A percentile compares a stretch with the other conserved stretches of the same genome.
These are phyloP conservation scores for Paramisgurnus dabryanus DNA, from an alignment of 2,113 vertebrate genomes.

Conservation along the genomic window DNA sequence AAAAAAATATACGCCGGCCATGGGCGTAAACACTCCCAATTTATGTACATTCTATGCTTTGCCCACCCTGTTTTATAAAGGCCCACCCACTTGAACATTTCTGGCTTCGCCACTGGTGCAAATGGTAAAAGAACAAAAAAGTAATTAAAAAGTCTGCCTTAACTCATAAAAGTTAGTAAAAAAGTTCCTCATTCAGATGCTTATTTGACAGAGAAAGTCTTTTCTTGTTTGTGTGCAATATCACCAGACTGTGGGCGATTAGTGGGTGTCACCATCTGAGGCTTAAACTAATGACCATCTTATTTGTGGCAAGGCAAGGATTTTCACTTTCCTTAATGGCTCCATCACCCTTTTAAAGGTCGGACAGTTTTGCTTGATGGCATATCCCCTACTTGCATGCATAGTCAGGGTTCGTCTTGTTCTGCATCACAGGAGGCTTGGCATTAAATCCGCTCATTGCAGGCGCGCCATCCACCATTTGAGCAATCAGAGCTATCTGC, in stretches of 20 bases:
- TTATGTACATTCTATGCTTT: too few species aligned
- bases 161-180: too few species aligned
- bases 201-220: background rate
- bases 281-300: background rate
- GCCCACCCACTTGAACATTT: too few species aligned
- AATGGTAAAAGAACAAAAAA: too few species aligned
- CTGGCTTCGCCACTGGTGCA: too few species aligned
- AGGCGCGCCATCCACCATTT: background rate
- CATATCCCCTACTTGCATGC: background rate
- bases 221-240: too few species aligned
- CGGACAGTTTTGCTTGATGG: background rate
- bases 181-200: background rate
- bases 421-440: constrained; percentile 35
- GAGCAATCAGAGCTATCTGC: background rate
- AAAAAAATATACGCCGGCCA: too few species aligned
- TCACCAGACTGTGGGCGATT: too few species aligned
- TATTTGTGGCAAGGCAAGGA: background rate
- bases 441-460: constrained; percentile 13
- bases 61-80: too few species aligned
- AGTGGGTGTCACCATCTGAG: too few species aligned
- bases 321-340: background rate
- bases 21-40: too few species aligned
- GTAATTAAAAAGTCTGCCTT: too few species aligned
- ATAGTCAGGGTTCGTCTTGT: constrained; percentile 19
- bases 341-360: constrained; percentile 28